Conservation (phyloP, 2,888 invertebrate genomes). For the Epinotia brunnichana region DNA sequence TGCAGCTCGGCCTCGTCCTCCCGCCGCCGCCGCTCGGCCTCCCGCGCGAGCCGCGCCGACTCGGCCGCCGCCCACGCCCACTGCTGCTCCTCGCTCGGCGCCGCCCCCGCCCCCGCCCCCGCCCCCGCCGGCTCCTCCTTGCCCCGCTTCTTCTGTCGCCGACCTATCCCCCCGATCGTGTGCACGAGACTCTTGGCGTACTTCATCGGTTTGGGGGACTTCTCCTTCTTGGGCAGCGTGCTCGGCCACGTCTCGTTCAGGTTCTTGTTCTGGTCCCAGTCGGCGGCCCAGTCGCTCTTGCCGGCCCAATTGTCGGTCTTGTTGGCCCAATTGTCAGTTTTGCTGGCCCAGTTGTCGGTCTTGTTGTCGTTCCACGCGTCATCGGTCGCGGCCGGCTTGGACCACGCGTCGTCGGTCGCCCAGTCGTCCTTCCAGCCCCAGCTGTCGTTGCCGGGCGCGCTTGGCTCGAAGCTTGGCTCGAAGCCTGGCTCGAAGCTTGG, state of each 20-base stretch:
- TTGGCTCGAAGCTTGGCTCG: constrained; percentile 47
- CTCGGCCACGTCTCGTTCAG: constrained; percentile 76
- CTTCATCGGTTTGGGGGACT: constrained; percentile 78
- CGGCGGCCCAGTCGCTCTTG: constrained; percentile 65
- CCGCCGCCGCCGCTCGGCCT: constrained; percentile 82
- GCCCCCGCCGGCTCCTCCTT: constrained; percentile 58
- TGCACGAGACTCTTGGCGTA: constrained; percentile 76
- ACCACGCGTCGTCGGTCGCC: constrained; percentile 71
- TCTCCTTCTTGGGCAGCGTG: constrained; percentile 79
- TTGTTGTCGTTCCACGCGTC: constrained; percentile 57
- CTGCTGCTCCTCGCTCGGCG: constrained; percentile 86
- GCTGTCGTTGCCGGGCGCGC: constrained; percentile 53
- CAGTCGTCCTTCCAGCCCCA: constrained; percentile 82
- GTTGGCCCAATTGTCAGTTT: constrained; percentile 60
- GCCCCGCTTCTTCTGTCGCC: constrained; percentile 68
- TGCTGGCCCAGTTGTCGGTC: constrained; percentile 61
- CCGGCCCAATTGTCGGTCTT: constrained; percentile 63
- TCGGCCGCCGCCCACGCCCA: constrained; percentile 89
- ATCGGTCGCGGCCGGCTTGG: constrained; percentile 54
- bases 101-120: constrained; percentile 58
- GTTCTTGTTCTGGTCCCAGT: constrained; percentile 68
- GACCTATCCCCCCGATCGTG: constrained; percentile 78
- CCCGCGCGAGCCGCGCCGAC: constrained; percentile 85
- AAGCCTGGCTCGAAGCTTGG: constrained; percentile 48
- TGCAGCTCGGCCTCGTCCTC: constrained; percentile 89